Base-by-base conservation (phyloP, 2,888 invertebrate genomes). In the Euphydryas editha region DNA sequence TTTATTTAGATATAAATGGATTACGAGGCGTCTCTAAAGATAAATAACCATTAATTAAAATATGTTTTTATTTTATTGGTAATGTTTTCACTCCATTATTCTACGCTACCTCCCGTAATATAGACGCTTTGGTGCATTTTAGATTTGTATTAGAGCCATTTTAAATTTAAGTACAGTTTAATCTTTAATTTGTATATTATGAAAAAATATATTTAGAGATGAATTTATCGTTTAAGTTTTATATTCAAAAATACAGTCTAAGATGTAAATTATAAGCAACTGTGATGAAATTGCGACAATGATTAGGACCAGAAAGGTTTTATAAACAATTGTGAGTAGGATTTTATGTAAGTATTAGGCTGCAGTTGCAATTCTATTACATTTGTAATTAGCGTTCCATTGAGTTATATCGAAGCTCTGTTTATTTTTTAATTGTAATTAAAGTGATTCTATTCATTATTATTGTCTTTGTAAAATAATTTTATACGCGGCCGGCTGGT, bases 251-350 rank as follows among this genome's bases (percentile, higher is more conserved):
- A 5, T 20, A 49, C 21, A 4, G 13, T 2, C 1, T 21, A 20
- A 21, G 49, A 21, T 4, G 20, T 24, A 24, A 15, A 46, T n/a
- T 13, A 61, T 36, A 44, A 61, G 62, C 46, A 55, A 36, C 55
- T 36, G 55, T 62, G 62, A 44, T 44, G 55, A n/a, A 46, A 46
- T 36, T 62, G 24, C 42, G 15, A 54, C 15, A 30, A 30, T 46
- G 36, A 6, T 36, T 36, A 15, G 42, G 18, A n/a, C 44, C 30
- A 20, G 30, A 24, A 51, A 18, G 13, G 44, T 15, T 44, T n/a
- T 20, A 4, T 17, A 18, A n/a, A 61, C 1, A 18, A 42, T 42
- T 44, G 17, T 20, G 30, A 13, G 30, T 47, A 47, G 47, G 13
- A 20, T 24, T 15, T 24, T n/a, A 30, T 30, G 30, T 30, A 24